Evolutionary conservation across 1,140 invertebrate species (phyloP), one percentile per base, ranked within the genome.

Genomic region (Pararge aegeria): DNA sequence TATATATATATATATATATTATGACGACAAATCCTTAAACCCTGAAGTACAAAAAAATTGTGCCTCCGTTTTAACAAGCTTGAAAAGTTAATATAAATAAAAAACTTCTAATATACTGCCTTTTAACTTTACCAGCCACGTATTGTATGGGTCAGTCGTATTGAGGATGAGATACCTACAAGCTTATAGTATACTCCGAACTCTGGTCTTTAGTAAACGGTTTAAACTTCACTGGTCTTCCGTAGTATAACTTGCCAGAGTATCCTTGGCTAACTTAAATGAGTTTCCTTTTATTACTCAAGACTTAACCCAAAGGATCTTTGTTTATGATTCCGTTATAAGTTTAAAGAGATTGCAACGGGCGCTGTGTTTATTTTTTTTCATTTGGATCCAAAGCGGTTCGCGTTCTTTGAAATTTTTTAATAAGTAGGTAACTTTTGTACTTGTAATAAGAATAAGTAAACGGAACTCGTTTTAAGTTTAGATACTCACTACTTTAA

Each of bases 251-350:
- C 75, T 74, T 63, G 64, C 27, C 65, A 49, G 62, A 48, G 67
- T 78, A 79, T 80, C 72, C 74, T 72, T 67, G 70, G 68, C 74
- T 65, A 78, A 83, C 61, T 66, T 83, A 81, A 81, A 83, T 83
- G 77, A 83, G 78, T 85, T 85, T 78, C 66, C 73, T 81, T 84
- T 85, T 85, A 85, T 80, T 80, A 78, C 61, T 59, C 53, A 60
- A 68, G 73, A 69, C 65, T 80, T 74, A 69, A 80, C 79, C 74
- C 70, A 73, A 71, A 78, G 78, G 75, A 80, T 80, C 75, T 73
- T 78, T 80, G 73, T 82, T 83, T 83, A 85, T 76, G 77, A 80
- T 83, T 74, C 72, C 74, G 75, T 77, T 81, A 80, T 72, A 83
- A 80, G 63, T 80, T 82, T 85, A 73, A 78, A 75, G 76, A 80